Base-by-base conservation (phyloP, 2,888 invertebrate species). In the Drosophila algonquin region DNA sequence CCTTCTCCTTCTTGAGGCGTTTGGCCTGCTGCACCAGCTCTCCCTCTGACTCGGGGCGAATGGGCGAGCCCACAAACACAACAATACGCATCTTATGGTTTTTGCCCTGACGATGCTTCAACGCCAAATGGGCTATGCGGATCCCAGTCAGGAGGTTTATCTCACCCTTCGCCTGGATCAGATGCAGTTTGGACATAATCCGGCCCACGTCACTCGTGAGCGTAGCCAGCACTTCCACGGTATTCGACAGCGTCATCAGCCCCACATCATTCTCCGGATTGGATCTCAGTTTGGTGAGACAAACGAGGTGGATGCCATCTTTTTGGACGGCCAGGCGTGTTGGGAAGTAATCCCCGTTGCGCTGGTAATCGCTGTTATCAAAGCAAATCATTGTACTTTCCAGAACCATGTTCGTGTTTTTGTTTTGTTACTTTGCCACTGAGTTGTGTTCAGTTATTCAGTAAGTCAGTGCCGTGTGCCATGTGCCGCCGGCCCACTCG, bases 211-310 rank as follows among this genome's bases (percentile, higher is more conserved):
- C 99, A 87, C 98, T 97, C 1, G 99, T 99, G 80, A 99, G 93
- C 4, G 99, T 99, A 47, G 98, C 98, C 80, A 99, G 93, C 40
- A 99, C 99, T 93, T 99, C 98, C 14, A 97, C 97, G 85, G 95
- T 96, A 89, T 97, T 97, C 8, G 98, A 97, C 79, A 98, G 93
- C 59, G 98, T 98, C 87, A 99, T 93, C 45, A 99, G 94, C 40
- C 98, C 98, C 77, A 99, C 99, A 94, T 99, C 99, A 92, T 99
- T 99, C 92, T 99, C 99, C 16, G 99, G 99, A 94, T 99, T 99
- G 30, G 98, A 96, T 69, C 99, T 94, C 64, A 98, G 97, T 94
- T 99, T 99, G 62, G 98, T 98, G 92, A 98, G 97, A 91, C 99
- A 99, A 73, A 99, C 97, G 90, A 99, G 94, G 93, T 98, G 98